phyloP scores from a whole-genome alignment of 2,797 vertebrate species.

The Chiloscyllium punctatum region DNA sequence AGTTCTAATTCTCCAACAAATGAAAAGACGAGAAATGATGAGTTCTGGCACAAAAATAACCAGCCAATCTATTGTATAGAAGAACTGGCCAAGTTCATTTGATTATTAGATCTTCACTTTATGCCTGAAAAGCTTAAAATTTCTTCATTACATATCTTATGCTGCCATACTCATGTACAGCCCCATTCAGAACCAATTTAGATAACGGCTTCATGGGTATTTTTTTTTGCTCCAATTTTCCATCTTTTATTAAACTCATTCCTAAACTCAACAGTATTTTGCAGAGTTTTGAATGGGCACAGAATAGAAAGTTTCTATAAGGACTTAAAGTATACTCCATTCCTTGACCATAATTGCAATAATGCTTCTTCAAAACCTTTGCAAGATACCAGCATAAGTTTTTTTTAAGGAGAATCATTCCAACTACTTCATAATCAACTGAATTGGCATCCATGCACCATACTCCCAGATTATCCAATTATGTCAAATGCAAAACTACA shows the following conservation, averaged over 20 bases:
- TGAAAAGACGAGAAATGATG: not conserved
- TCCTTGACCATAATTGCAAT: not conserved
- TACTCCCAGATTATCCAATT: not conserved
- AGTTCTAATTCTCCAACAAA: not conserved
- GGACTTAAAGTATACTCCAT: not conserved
- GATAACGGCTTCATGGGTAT: not conserved
- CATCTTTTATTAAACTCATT: not conserved
- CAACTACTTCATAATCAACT: not conserved
- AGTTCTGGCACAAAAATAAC: not conserved
- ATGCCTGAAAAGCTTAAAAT: not conserved
- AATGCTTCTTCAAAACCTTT: not conserved
- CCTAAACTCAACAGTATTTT: not conserved
- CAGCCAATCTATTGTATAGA: not conserved
- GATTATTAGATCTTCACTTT: not conserved
- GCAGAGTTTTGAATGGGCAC: not conserved
- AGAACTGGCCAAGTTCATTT: not conserved
- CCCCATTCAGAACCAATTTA: not conserved
- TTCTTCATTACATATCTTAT: not conserved
- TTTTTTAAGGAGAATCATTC: not conserved
- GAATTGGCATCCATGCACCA: not conserved
- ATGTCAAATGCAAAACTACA: not conserved
- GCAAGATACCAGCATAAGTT: not conserved
- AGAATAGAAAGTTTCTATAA: not conserved
- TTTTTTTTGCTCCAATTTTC: not conserved
- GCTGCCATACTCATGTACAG: not conserved